Conservation (phyloP, 1,140 invertebrate species). For the Pseudomyrmex cubaensis region DNA sequence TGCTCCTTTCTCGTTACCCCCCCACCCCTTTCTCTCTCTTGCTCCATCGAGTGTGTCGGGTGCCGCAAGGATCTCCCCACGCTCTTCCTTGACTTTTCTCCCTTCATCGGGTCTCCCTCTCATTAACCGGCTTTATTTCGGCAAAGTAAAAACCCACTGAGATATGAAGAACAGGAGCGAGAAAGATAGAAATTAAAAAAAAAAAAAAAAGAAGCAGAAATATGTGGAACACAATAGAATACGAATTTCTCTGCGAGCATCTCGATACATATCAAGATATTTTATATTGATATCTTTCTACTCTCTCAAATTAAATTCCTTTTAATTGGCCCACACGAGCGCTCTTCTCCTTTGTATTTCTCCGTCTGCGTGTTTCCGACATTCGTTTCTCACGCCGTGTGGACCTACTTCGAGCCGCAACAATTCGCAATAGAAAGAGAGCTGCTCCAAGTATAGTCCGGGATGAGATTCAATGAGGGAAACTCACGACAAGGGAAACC, state of each 20-base stretch:
- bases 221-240: not conserved
- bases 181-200: not conserved
- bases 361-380: not conserved
- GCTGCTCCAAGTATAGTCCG: not conserved
- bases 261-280: not conserved
- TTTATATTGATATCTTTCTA: not conserved
- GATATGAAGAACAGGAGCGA: not conserved
- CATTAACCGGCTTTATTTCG: conserved; percentile 64
- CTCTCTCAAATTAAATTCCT: not conserved
- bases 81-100: conserved; percentile 53
- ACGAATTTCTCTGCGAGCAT: not conserved
- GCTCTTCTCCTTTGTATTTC: conserved; percentile 8
- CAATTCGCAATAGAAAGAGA: conserved; percentile 68
- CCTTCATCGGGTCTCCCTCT: conserved; percentile 65
- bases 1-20: conserved; percentile 46
- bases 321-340: conserved; percentile 4
- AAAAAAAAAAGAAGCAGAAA: not conserved
- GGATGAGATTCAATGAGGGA: conserved; percentile 67
- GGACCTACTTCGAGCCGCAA: conserved; percentile 80
- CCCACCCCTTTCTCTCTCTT: conserved; percentile 54
- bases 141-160: conserved; percentile 57
- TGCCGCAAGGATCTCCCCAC: conserved; percentile 54
- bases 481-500: conserved; percentile 38
- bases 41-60: conserved; percentile 25
- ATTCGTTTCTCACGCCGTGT: conserved; percentile 34